A percentile compares a stretch with the other conserved stretches of the same genome.
Evolutionary conservation across 2,888 invertebrate species (phyloP).

Genomic region (Acanthosoma haemorrhoidale): DNA sequence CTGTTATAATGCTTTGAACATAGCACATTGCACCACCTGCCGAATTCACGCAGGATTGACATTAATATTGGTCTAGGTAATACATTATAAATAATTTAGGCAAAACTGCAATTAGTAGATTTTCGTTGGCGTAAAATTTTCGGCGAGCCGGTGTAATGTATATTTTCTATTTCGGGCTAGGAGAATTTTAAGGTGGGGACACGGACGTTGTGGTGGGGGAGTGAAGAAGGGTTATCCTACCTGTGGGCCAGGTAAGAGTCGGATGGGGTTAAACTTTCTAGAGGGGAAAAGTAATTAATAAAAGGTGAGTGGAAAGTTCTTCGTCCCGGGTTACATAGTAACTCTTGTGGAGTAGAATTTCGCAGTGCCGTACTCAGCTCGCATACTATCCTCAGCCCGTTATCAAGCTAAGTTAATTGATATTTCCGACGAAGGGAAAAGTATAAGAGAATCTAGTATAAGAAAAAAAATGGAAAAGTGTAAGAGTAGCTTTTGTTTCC

Average conservation of each 20-base stretch:
- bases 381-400: slow-evolving; percentile 1
- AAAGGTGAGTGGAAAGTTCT: slow-evolving; percentile 12
- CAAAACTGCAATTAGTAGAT: too few species aligned
- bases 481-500: not conserved
- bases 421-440: not conserved
- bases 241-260: not conserved
- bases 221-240: not conserved
- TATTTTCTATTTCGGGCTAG: not conserved
- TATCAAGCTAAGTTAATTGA: slow-evolving; percentile 1
- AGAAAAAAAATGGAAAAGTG: not conserved
- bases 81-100: too few species aligned
- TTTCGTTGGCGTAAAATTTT: too few species aligned
- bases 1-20: too few species aligned
- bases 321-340: not conserved
- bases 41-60: too few species aligned
- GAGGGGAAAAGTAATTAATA: slow-evolving; percentile 10
- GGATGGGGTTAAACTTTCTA: slow-evolving; percentile 2
- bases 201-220: not conserved
- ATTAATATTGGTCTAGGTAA: too few species aligned
- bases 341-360: not conserved
- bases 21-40: too few species aligned
- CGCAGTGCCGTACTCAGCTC: not conserved
- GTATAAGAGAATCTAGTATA: not conserved
- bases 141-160: too few species aligned
- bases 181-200: not conserved